Percentiles rank a stretch among this genome's conserved stretches.
phyloP scores from a whole-genome alignment of 2,888 invertebrate genomes.

The Peribatodes rhomboidaria region DNA sequence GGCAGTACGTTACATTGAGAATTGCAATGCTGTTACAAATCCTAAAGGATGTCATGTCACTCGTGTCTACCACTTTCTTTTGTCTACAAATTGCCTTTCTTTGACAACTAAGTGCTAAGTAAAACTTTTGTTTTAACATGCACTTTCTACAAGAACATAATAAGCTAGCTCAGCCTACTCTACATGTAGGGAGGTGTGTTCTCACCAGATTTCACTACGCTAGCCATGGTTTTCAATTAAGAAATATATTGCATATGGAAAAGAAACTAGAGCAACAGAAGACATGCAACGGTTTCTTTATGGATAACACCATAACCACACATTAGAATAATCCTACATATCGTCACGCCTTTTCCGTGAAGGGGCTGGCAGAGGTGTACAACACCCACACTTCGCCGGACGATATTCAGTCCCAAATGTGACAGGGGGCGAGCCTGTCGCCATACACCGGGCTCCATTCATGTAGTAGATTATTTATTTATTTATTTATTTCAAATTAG shows the following conservation, averaged over 20 bases:
- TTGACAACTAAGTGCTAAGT: conserved; percentile 25
- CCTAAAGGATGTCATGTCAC: conserved; percentile 60
- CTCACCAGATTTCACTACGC: background rate
- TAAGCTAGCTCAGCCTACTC: background rate
- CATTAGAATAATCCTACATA: too few species aligned
- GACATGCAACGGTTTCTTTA: too few species aligned
- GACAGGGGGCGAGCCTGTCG: too few species aligned
- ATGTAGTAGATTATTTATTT: too few species aligned
- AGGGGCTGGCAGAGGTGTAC: too few species aligned
- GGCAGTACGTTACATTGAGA: conserved; percentile 32
- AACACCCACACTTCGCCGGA: too few species aligned
- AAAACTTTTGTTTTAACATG: conserved; percentile 28
- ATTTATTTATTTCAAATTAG: too few species aligned
- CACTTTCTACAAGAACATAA: conserved; percentile 23
- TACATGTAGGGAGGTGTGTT: conserved; percentile 4
- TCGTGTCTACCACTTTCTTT: conserved; percentile 47
- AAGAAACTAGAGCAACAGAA: background rate
- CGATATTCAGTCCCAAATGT: too few species aligned
- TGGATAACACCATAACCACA: too few species aligned
- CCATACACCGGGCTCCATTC: too few species aligned
- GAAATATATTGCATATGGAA: background rate
- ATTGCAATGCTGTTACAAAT: conserved; percentile 49
- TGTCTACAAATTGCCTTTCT: conserved; percentile 46
- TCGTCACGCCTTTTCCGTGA: too few species aligned
- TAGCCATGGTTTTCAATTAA: background rate